Conservation (phyloP, 2,888 invertebrate genomes). For the Rotaria socialis region DNA sequence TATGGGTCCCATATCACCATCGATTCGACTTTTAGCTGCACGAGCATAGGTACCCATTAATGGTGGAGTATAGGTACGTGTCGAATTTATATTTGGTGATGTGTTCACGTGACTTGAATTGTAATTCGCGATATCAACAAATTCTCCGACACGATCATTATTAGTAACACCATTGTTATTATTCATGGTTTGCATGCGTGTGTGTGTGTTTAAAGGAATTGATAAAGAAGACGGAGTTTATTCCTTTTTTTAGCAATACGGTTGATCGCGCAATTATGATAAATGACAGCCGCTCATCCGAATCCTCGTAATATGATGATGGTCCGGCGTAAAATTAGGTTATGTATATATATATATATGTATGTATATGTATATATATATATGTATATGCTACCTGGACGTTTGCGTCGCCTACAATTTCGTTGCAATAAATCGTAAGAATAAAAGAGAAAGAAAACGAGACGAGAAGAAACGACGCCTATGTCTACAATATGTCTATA, state of each 20-base stretch:
- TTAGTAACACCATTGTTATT: neutral
- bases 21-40: neutral
- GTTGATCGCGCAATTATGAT: constrained; percentile 26
- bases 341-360: neutral
- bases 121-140: neutral
- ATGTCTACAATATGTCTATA: neutral
- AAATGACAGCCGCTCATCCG: neutral
- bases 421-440: neutral
- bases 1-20: neutral
- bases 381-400: neutral
- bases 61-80: neutral
- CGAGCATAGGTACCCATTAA: constrained; percentile 2
- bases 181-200: neutral
- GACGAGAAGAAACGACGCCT: neutral
- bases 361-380: neutral
- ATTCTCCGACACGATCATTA: neutral
- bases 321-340: neutral
- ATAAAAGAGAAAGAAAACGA: neutral
- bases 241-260: neutral
- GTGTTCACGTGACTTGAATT: neutral
- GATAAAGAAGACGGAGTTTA: neutral
- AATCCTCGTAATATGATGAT: neutral
- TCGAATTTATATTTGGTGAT: neutral
- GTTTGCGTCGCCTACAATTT: neutral
- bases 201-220: neutral